Evolutionary conservation across 2,888 invertebrate genomes (phyloP), one percentile per base, ranked within the genome.

Genomic region (Rhabditoides inermis): DNA sequence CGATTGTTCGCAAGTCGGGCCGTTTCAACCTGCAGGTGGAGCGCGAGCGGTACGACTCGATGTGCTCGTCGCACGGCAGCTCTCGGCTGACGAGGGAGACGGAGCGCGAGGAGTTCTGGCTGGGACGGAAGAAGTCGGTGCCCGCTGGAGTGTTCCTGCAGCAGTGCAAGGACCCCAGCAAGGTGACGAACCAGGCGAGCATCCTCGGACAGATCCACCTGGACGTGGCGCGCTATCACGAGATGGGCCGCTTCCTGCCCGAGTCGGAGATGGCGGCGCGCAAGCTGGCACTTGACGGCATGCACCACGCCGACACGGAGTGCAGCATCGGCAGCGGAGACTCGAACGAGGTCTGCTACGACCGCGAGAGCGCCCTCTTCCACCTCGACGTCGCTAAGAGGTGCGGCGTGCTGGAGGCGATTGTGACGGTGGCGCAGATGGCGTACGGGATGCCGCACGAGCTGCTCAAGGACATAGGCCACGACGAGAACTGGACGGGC

Each of bases 221-320:
- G 60, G 82, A 82, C 59, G 68, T 82, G 68, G 79, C 81, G 18
- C 79, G 80, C 60, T 82, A 82, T 70, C 81, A 82, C 60, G 82
- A 82, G 67, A 62, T 81, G 30, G 81, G 81, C 10, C 76, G 82
- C 15, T 82, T 81, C 63, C 68, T 72, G 36, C 45, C 45, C 1
- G 63, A 68, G 22, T 53, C 57, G 12, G 63, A 60, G 23, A 53
- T 49, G 41, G 56, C 58, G 3, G 50, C 42, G n/a, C n/a, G n/a
- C n/a, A 48, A 52, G 23, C 20, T 22, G 12, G 55, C 40, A 27
- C 44, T 55, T 23, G 55, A 35, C 15, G 47, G 37, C 18, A 51
- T 18, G 20, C 22, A 10, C 22, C 10, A 39, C 10, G 20, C 10
- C 10, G 10, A 20, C n/a, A 1, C 7, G 7, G 20, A 39, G 10